phyloP scores from a whole-genome alignment of 2,113 vertebrate species.

The Plecturocebus donacophilus region DNA sequence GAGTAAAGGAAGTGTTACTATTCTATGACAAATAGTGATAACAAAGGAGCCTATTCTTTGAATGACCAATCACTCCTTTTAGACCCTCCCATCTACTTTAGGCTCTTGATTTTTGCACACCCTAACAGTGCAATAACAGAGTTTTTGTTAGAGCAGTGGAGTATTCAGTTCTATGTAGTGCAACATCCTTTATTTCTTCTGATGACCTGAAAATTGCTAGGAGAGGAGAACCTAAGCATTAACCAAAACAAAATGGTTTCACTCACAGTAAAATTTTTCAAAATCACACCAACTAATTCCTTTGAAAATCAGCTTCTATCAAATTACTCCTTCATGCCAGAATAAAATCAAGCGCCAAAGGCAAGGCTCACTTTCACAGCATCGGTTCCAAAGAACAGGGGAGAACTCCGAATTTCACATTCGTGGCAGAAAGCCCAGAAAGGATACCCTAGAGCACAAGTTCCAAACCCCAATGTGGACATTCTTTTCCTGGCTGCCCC shows the following conservation, averaged over 20 bases:
- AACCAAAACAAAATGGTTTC: background rate
- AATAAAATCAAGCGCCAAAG: background rate
- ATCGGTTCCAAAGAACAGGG: background rate
- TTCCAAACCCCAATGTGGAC: background rate
- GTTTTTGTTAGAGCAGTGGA: background rate
- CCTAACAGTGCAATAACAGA: background rate
- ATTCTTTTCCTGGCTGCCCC: background rate
- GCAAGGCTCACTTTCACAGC: background rate
- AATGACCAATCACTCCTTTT: constrained; percentile 41
- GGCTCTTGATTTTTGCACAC: background rate
- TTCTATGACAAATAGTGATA: constrained; percentile 30
- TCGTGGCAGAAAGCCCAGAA: background rate
- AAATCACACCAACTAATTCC: background rate
- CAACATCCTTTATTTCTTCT: background rate
- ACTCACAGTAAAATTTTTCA: background rate
- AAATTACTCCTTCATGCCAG: background rate
- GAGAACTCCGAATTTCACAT: background rate
- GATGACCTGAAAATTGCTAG: background rate
- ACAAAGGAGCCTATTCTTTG: constrained; percentile 60
- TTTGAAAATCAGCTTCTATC: constrained; percentile 2
- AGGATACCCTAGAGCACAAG: accelerated
- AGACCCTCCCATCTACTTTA: background rate
- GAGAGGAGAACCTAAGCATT: background rate
- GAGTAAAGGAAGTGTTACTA: constrained; percentile 70
- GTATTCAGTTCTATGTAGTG: background rate